Evolutionary conservation across 1,140 invertebrate species (phyloP), one percentile per base, ranked within the genome.

Genomic region (Cyrtorhinus lividipennis): DNA sequence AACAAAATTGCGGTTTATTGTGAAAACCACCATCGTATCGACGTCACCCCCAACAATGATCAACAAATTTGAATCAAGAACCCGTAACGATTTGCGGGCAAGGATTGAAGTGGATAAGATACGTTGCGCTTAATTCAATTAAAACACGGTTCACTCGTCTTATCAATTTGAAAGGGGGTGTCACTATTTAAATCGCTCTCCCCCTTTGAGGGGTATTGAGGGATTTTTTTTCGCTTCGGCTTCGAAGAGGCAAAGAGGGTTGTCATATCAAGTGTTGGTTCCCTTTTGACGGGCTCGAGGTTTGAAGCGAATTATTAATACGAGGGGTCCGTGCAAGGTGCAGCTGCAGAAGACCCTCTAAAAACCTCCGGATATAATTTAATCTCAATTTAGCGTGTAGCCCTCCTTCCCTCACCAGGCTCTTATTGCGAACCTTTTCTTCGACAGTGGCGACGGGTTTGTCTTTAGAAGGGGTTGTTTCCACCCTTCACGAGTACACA

Each of bases 371-470:
- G 46, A 45, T 65, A 65, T 59, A 61, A 65, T 65, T 65, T 63
- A 65, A 65, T 65, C 64, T 65, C 64, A 65, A 65, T 65, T 63
- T 63, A 65, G 64, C 64, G 64, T 65, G 58, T 57, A 56, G 45
- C 61, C 61, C 61, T 45, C 26, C 64, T 15, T 12, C 53, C 30
- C 48, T 26, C 46, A 23, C 30, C 58, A 24, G 15, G 2, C 62
- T 10, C 56, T 57, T 57, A 5, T 38, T 38, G 15, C 30, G 5
- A 38, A 38, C 5, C 30, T 15, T 5, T 15, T 38, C 5, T 38
- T 38, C 15, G 30, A n/a, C 30, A 5, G 30, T 38, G 15, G 15
- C 15, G 15, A 38, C 5, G 30, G 15, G 15, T 38, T 5, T 15
- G 30, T 8, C 30, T n/a, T n/a, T n/a, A n/a, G n/a, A 15, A 38